Evolutionary conservation across 2,113 vertebrate species (phyloP).

Genomic region (Odontophorus gujanensis): DNA sequence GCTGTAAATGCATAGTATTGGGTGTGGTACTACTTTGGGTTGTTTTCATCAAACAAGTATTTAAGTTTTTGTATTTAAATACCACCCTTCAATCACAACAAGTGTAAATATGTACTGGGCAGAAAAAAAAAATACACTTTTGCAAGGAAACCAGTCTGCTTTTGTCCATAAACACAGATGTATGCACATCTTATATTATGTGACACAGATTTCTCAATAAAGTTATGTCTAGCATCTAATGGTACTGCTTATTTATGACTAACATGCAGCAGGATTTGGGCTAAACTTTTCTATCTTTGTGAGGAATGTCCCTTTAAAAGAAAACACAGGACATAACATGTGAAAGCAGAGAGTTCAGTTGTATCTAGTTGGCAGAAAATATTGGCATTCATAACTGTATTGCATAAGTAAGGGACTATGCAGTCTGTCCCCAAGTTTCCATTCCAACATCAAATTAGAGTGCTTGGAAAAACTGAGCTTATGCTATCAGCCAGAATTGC

Average conservation of each 20-base stretch:
- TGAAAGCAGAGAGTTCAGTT: background rate
- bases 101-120: background rate
- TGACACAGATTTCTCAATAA: background rate
- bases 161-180: background rate
- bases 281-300: background rate
- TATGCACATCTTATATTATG: background rate
- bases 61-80: background rate
- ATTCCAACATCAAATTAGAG: background rate
- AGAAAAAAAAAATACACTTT: background rate
- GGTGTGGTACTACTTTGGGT: background rate
- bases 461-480: background rate
- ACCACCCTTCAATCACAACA: background rate
- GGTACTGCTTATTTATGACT: background rate
- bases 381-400: background rate
- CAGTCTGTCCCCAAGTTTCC: background rate
- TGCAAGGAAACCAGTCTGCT: background rate
- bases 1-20: background rate
- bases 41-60: background rate
- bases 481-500: background rate
- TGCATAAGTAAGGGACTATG: background rate
- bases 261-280: background rate
- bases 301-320: background rate
- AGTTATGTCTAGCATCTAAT: background rate
- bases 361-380: background rate
- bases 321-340: background rate